Evolutionary conservation across 2,888 invertebrate genomes (phyloP).

Genomic region (Ypsolopha scabrella): DNA sequence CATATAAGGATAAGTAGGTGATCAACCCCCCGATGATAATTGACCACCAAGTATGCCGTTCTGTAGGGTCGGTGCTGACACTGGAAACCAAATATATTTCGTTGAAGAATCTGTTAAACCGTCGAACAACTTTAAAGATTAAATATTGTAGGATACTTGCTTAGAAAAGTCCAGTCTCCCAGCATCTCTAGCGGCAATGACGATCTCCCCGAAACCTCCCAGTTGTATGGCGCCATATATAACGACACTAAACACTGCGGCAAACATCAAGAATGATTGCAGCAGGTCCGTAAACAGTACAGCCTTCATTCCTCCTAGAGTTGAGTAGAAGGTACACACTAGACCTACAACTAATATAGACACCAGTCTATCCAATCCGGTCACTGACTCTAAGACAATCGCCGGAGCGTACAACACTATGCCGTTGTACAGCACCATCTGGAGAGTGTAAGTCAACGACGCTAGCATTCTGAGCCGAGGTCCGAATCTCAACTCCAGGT

Average conservation of each 20-base stretch:
- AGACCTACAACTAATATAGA: conserved; percentile 82
- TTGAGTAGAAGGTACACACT: conserved; percentile 89
- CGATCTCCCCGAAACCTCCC: conserved; percentile 79
- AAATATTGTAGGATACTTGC: conserved; percentile 44
- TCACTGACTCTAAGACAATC: conserved; percentile 87
- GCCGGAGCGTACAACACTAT: conserved; percentile 95
- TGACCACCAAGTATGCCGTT: conserved; percentile 87
- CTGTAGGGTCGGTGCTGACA: conserved; percentile 82
- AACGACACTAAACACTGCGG: conserved; percentile 83
- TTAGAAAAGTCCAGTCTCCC: conserved; percentile 78
- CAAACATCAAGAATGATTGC: conserved; percentile 88
- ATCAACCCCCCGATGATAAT: conserved; percentile 83
- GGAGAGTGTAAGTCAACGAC: conserved; percentile 86
- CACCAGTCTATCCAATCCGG: conserved; percentile 78
- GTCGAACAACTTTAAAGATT: background rate
- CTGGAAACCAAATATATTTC: conserved; percentile 38
- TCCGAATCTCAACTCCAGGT: conserved; percentile 90
- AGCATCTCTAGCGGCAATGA: conserved; percentile 76
- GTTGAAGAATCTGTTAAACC: background rate
- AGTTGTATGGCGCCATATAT: conserved; percentile 77
- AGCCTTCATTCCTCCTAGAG: conserved; percentile 92
- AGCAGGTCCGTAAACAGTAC: conserved; percentile 90
- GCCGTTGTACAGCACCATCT: conserved; percentile 92
- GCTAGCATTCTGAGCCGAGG: conserved; percentile 79
- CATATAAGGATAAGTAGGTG: conserved; percentile 85